Evolutionary conservation across 2,888 invertebrate species (phyloP).

Genomic region (Volucella bombylans): DNA sequence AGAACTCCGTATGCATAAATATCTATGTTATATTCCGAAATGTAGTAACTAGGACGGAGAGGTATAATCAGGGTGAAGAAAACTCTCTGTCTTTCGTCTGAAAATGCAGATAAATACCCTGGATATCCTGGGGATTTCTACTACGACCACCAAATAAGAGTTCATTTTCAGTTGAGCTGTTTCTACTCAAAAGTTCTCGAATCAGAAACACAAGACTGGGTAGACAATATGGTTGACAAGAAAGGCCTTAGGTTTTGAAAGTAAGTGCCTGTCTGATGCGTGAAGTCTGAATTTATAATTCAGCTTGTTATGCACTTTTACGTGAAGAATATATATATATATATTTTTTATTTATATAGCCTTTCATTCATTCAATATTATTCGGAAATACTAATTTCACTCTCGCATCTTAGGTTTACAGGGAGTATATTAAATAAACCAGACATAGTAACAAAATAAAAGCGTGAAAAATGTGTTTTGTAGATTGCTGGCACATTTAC

Average conservation of each 20-base stretch:
- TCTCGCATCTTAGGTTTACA: too few species aligned
- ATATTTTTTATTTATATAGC: too few species aligned
- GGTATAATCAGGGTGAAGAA: background rate
- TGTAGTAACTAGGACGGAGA: background rate
- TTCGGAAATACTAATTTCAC: too few species aligned
- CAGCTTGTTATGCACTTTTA: too few species aligned
- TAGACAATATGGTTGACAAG: slow-evolving; percentile 12
- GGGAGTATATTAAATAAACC: too few species aligned
- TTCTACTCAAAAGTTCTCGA: slow-evolving; percentile 23
- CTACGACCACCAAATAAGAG: slow-evolving; percentile 30
- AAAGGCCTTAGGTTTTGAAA: background rate
- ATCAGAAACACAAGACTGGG: background rate
- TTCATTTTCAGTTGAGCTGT: slow-evolving; percentile 40
- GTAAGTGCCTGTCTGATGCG: too few species aligned
- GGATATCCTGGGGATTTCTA: slow-evolving; percentile 21
- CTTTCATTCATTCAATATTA: too few species aligned
- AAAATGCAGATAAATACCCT: slow-evolving; percentile 21
- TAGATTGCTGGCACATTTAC: too few species aligned
- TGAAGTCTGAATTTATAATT: too few species aligned
- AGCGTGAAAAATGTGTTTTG: too few species aligned
- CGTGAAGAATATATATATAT: too few species aligned
- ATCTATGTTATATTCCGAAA: background rate
- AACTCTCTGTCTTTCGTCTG: slow-evolving; percentile 14
- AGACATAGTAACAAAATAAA: too few species aligned
- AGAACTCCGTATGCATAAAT: slow-evolving; percentile 15